Evolutionary conservation across 2,797 vertebrate species (phyloP).

Genomic region (Phataginus tricuspis): DNA sequence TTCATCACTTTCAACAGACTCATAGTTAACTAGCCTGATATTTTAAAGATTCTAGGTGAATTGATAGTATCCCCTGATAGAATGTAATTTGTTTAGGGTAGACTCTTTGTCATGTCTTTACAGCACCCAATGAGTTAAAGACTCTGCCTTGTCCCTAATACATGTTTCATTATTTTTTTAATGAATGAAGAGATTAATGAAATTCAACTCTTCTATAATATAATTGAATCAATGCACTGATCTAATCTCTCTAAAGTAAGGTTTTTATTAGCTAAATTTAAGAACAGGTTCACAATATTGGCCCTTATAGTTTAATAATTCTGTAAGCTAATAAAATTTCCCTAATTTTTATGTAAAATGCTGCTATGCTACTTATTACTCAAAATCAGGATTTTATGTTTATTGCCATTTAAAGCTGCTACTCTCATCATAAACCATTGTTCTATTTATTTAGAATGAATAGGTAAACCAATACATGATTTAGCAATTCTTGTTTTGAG

Average conservation of each 20-base stretch:
- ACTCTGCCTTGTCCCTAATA: background rate
- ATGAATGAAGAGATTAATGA: background rate
- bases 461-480: background rate
- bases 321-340: background rate
- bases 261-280: background rate
- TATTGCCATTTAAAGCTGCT: background rate
- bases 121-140: background rate
- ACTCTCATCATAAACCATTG: background rate
- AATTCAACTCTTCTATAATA: slow-evolving; percentile 28
- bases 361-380: background rate
- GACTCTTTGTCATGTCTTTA: background rate
- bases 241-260: background rate
- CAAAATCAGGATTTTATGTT: slow-evolving; percentile 13
- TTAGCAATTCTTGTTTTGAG: background rate
- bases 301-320: background rate
- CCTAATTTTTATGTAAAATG: slow-evolving; percentile 21
- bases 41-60: background rate
- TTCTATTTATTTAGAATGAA: slow-evolving; percentile 4
- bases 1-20: background rate
- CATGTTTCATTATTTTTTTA: slow-evolving; percentile 1
- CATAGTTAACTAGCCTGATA: background rate
- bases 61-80: background rate
- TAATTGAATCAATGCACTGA: background rate
- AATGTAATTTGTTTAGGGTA: background rate
- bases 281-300: background rate